Conservation (phyloP, 2,888 invertebrate species). For the Thysanoteuthis rhombus region DNA sequence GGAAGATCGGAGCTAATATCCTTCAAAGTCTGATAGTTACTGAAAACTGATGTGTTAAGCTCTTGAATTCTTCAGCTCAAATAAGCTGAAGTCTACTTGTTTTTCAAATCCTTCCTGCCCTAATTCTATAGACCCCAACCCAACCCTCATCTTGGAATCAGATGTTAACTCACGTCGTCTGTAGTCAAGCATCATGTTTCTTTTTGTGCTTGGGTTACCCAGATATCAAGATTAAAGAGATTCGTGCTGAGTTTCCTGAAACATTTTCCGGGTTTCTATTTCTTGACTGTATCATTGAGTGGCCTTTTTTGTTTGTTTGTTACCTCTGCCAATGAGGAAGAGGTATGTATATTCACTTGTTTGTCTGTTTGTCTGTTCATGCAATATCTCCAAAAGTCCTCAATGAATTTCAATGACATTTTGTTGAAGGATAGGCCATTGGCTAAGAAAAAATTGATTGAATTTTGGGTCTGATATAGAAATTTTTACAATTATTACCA, state of each 20-base stretch:
- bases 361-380: too few species aligned
- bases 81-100: not conserved
- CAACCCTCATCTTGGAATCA: not conserved
- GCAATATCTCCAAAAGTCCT: too few species aligned
- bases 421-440: too few species aligned
- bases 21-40: not conserved
- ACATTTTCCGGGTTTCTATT: not conserved
- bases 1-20: not conserved
- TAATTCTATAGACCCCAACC: not conserved
- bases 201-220: not conserved
- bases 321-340: too few species aligned
- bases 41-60: not conserved
- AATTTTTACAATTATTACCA: too few species aligned
- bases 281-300: too few species aligned
- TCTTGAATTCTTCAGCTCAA: not conserved
- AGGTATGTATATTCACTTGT: too few species aligned
- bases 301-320: not conserved
- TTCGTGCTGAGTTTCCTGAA: not conserved
- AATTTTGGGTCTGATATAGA: too few species aligned
- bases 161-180: not conserved
- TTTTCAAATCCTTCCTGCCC: not conserved
- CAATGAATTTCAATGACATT: too few species aligned
- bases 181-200: not conserved
- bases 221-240: not conserved
- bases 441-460: too few species aligned